Base-by-base conservation (phyloP, 2,113 vertebrate species). In the Irena cyanogastra region DNA sequence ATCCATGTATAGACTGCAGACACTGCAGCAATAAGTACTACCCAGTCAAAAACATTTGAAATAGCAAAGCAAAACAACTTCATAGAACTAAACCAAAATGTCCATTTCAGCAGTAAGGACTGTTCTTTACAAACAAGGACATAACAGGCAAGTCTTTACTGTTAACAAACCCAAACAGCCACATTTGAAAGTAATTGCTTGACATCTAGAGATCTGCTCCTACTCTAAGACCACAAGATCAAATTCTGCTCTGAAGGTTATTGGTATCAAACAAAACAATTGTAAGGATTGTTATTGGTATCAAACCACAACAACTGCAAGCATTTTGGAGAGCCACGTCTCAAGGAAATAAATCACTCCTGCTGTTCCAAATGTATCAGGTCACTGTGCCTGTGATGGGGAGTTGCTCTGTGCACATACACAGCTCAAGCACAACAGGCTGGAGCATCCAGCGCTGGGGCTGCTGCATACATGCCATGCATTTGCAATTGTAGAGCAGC, bases 301-400 rank as follows among this genome's bases (percentile, higher is more conserved):
- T 64, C 78, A 92, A 91, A 89, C 52, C 30, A 81, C 63, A 87
- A 69, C 59, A 69, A 45, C 44, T 70, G n/a, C 27, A 78, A 81
- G 72, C 56, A 78, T 70, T 91, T 57, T 61, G 39, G 77, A 96
- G 80, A 65, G 54, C 47, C 59, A 35, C 3, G 2, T 83, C 80
- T 86, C 87, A 35, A 53, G 81, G 45, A 90, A 91, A 92, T 81
- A 77, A 94, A 86, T 89, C 49, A 39, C n/a, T 37, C 17, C 5
- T 0, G 2, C 50, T 1, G 0, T 15, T 61, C 19, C 2, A 11
- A 61, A 12, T 10, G 61, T 7, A 21, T 31, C 0, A 0, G 19
- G 78, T 79, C 5, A 4, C 61, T 16, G 57, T 61, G 85, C 45
- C 54, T 44, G 82, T 0, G 1, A 31, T 17, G 44, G 70, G 10